Base-by-base conservation (phyloP, 2,888 invertebrate genomes). In the Aphidius colemani region DNA sequence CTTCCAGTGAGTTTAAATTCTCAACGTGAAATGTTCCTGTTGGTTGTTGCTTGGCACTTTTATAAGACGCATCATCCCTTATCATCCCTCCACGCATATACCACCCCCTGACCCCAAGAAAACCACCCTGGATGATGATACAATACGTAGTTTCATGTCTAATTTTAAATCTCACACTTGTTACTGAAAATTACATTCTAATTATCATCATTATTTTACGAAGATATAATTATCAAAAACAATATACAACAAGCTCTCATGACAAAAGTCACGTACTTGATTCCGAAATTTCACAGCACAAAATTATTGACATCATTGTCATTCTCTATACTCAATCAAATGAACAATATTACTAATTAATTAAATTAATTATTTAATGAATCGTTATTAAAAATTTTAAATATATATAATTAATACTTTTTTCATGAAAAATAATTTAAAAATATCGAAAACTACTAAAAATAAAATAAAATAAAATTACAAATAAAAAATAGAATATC, bases 1-100 rank as follows among this genome's bases (percentile, higher is more conserved):
- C 63, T 57, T 70, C 67, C 69, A 67, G 66, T 64, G 58, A 61
- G 64, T 69, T 61, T 65, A 68, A 70, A 69, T 69, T 70, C 71
- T 67, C 63, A 61, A 61, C 59, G 62, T 65, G 68, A 65, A 71
- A 68, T 72, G 72, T 61, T 61, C 51, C 59, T 66, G 30, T 63
- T 62, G 65, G 67, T 68, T 68, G 64, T 53, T 65, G 67, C 59
- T 30, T 64, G 63, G 66, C 66, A 63, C 69, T 67, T 71, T 72
- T 72, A 72, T 72, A 72, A 72, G 69, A 66, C 66, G 66, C 39
- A 46, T 49, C 39, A 30, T 7, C 18, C n/a, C 40, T 40, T 44
- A 11, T 56, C 61, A 53, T 65, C 62, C 63, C 63, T 64, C 66
- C 64, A 65, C 66, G 53, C 49, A 1, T 30, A 39, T 45, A 46